Evolutionary conservation across 2,113 vertebrate genomes (phyloP).

Genomic region (Nicator chloris): DNA sequence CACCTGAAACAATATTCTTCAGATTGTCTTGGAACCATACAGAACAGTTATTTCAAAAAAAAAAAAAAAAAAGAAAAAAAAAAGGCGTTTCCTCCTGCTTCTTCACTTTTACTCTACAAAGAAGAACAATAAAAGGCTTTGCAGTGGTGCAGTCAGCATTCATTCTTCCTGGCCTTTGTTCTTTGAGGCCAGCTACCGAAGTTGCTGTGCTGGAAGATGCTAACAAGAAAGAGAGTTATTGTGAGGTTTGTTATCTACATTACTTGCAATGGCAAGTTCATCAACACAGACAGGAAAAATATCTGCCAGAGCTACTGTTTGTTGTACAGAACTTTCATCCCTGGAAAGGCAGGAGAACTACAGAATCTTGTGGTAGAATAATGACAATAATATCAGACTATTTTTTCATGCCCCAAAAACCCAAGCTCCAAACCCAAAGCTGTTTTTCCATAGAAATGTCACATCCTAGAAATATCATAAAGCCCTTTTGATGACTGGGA

Average conservation of each 20-base stretch:
- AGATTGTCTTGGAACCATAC: neutral
- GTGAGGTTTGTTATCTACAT: neutral
- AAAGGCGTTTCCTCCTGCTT: neutral
- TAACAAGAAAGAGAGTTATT: neutral
- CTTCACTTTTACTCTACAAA: neutral
- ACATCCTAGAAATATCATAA: neutral
- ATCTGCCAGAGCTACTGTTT: neutral
- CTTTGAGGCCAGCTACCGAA: neutral
- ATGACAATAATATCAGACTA: neutral
- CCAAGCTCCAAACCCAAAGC: neutral
- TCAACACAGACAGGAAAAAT: neutral
- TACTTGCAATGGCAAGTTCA: constrained; percentile 8
- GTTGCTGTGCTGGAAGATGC: neutral
- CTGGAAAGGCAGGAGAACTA: neutral
- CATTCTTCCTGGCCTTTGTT: neutral
- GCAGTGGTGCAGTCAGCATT: neutral
- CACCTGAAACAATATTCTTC: neutral
- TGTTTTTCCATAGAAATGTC: constrained; percentile 5
- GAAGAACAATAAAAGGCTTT: neutral
- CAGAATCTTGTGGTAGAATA: neutral
- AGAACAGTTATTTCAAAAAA: neutral
- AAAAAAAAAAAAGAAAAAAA: neutral
- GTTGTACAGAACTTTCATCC: neutral
- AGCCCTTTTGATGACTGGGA: neutral
- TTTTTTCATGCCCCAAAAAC: neutral